Percentiles rank a stretch among this genome's conserved stretches.
These are phyloP conservation scores for Sebastolobus alascanus DNA, from an alignment of 2,797 vertebrate species.

Conservation along the genomic window DNA sequence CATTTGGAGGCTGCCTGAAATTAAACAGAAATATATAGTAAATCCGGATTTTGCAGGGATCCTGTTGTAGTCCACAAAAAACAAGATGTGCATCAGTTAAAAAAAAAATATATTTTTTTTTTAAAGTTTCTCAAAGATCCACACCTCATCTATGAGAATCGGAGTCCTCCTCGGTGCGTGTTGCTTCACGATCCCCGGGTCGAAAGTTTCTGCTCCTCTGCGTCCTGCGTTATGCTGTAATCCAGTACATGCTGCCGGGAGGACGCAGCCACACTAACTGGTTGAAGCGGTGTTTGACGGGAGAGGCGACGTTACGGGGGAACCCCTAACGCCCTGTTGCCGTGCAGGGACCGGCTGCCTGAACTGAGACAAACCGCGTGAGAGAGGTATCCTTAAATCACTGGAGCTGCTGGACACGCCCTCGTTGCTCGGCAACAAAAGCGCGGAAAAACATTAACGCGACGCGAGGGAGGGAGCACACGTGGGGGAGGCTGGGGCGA, in stretches of 20 bases:
- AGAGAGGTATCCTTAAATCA: slow-evolving; percentile 86
- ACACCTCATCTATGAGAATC: slow-evolving; percentile 82
- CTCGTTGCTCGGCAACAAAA: slow-evolving; percentile 78
- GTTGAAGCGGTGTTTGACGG: background rate
- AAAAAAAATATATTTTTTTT: background rate
- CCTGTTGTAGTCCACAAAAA: slow-evolving; percentile 49
- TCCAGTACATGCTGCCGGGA: slow-evolving; percentile 69
- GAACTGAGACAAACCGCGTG: slow-evolving; percentile 72
- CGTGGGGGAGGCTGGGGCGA: slow-evolving; percentile 34
- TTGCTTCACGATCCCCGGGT: slow-evolving; percentile 32
- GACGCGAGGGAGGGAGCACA: slow-evolving; percentile 46
- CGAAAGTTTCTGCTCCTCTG: slow-evolving; percentile 62
- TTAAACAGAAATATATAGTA: slow-evolving; percentile 54
- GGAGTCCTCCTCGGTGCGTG: slow-evolving; percentile 3
- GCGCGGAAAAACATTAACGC: slow-evolving; percentile 70
- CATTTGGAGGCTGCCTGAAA: slow-evolving; percentile 93
- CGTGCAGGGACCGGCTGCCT: slow-evolving; percentile 82
- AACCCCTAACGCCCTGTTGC: slow-evolving; percentile 77
- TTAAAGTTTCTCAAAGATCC: slow-evolving; percentile 58
- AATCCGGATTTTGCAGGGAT: slow-evolving; percentile 54
- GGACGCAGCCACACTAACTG: slow-evolving; percentile 13
- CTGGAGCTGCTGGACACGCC: slow-evolving; percentile 78
- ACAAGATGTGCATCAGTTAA: slow-evolving; percentile 7
- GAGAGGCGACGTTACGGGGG: slow-evolving; percentile 73
- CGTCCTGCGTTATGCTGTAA: slow-evolving; percentile 44